phyloP scores from a whole-genome alignment of 1,140 invertebrate species.

The Hyphantria cunea region DNA sequence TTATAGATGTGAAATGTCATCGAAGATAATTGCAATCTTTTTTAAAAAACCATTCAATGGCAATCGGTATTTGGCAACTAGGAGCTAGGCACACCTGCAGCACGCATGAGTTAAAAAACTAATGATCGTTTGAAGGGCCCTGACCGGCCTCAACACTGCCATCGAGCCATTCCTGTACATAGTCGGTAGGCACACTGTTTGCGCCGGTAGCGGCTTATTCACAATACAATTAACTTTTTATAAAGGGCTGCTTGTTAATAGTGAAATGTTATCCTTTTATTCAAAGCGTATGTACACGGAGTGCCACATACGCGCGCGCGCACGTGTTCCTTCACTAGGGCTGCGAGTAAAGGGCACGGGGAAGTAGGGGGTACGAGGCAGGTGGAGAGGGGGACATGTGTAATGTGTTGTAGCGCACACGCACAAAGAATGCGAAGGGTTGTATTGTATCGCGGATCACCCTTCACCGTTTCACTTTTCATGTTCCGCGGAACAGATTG shows the following conservation, averaged over 20 bases:
- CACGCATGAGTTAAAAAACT: too few relatives aligned
- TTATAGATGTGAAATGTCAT: too few relatives aligned
- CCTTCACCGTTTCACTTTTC: slow-evolving; percentile 45
- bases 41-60: too few relatives aligned
- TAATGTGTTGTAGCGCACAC: slow-evolving; percentile 30
- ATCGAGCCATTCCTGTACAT: too few relatives aligned
- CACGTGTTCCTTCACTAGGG: slow-evolving; percentile 30
- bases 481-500: slow-evolving; percentile 47
- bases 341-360: slow-evolving; percentile 1
- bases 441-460: slow-evolving; percentile 40
- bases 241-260: slow-evolving; percentile 20
- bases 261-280: slow-evolving; percentile 37
- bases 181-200: not conserved
- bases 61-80: too few relatives aligned
- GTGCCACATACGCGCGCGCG: slow-evolving; percentile 25
- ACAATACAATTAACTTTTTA: not conserved
- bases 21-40: too few relatives aligned
- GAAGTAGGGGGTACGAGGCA: slow-evolving; percentile 4
- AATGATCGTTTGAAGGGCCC: too few relatives aligned
- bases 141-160: too few relatives aligned
- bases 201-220: not conserved
- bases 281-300: slow-evolving; percentile 13
- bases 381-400: not conserved
- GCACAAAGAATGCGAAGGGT: slow-evolving; percentile 41
- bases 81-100: too few relatives aligned